Evolutionary conservation across 1,140 invertebrate species (phyloP).

Genomic region (Listronotus oregonensis): DNA sequence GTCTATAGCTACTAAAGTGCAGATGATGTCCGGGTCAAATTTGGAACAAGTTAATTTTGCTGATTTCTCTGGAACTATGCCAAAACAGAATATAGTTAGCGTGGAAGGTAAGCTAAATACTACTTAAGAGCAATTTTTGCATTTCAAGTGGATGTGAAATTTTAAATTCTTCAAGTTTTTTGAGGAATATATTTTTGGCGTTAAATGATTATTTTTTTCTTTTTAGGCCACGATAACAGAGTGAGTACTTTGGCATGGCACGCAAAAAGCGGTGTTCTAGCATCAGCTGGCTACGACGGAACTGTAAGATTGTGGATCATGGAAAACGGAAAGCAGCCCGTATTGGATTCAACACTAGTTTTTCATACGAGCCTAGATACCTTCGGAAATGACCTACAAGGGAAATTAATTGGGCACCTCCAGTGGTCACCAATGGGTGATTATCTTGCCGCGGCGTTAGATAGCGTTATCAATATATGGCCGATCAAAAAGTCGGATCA

Average conservation of each 20-base stretch:
- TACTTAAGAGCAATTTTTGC: background rate
- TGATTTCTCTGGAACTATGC: constrained; percentile 58
- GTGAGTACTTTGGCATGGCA: constrained; percentile 57
- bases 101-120: constrained; percentile 55
- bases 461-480: constrained; percentile 67
- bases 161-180: background rate
- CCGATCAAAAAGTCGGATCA: constrained; percentile 37
- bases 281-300: constrained; percentile 68
- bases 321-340: constrained; percentile 52
- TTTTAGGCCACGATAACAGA: constrained; percentile 59
- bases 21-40: constrained; percentile 44
- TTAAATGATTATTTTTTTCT: background rate
- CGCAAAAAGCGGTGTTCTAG: constrained; percentile 57
- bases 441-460: constrained; percentile 63
- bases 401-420: constrained; percentile 60
- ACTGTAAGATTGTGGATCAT: constrained; percentile 67
- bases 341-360: constrained; percentile 64
- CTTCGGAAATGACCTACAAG: constrained; percentile 61
- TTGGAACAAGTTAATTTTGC: constrained; percentile 56
- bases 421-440: constrained; percentile 62
- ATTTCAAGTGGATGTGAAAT: background rate
- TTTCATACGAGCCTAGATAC: constrained; percentile 62
- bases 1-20: constrained; percentile 50
- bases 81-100: constrained; percentile 54
- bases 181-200: background rate